Conservation (phyloP, 2,113 vertebrate species). For the Sardina pilchardus region DNA sequence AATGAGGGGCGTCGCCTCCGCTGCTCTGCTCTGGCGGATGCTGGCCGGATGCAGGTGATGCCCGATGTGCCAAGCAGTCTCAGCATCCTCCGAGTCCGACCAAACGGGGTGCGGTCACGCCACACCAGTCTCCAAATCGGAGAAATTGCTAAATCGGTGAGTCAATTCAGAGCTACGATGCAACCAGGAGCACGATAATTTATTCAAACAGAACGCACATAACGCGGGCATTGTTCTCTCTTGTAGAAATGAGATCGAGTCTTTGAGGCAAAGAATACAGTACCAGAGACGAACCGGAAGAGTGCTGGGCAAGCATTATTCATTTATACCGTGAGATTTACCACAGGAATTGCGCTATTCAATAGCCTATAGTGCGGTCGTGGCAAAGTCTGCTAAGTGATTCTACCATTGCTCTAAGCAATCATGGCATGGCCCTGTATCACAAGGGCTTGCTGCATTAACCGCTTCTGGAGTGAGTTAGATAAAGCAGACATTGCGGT, state of each 20-base stretch:
- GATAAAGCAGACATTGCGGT: slow-evolving; percentile 96
- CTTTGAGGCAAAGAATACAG: neutral
- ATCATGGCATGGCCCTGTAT: slow-evolving; percentile 97
- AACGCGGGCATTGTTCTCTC: neutral
- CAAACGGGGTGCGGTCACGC: slow-evolving; percentile 48
- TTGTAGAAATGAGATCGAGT: neutral
- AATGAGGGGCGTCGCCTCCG: slow-evolving; percentile 50
- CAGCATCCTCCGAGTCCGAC: slow-evolving; percentile 38
- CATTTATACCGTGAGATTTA: neutral
- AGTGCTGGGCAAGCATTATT: neutral
- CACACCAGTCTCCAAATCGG: slow-evolving; percentile 25
- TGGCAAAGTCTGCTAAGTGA: neutral
- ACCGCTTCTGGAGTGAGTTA: slow-evolving; percentile 94
- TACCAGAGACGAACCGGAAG: neutral
- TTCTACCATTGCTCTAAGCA: slow-evolving; percentile 30
- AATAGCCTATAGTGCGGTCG: neutral
- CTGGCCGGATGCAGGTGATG: slow-evolving; percentile 67
- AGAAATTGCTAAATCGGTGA: slow-evolving; percentile 35
- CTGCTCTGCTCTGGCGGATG: slow-evolving; percentile 49
- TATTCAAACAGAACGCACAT: neutral
- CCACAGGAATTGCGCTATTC: neutral
- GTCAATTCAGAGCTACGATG: neutral
- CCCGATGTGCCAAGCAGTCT: slow-evolving; percentile 47
- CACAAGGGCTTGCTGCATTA: slow-evolving; percentile 96
- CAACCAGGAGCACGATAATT: neutral